Base-by-base conservation (phyloP, 2,888 invertebrate genomes). In the Augiades crinisus region DNA sequence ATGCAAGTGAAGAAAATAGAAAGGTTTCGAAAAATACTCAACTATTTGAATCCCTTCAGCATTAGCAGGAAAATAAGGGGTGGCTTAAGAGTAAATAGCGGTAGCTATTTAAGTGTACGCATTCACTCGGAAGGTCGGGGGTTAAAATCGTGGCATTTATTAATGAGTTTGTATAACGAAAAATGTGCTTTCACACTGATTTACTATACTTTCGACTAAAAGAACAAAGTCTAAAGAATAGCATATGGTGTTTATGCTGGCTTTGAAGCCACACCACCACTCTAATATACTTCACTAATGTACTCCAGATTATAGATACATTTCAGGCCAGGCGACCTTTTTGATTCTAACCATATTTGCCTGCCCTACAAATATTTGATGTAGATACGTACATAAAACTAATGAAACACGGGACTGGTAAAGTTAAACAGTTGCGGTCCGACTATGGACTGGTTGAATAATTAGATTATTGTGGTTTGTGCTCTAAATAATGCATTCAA, bases 391-490 rank as follows among this genome's bases (percentile, higher is more conserved):
- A 53, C 24, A 47, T 47, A 41, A 49, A 50, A 43, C 50, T 50
- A 50, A 50, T 50, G 50, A 43, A 50, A 50, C 50, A 50, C 43
- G 21, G 34, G 37, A 52, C 50, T 44, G 55, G 54, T 51, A 50
- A 56, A 57, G 59, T 61, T 60, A 57, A 63, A 61, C 56, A 53
- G 44, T 56, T 59, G 59, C 43, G 58, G 59, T 56, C 45, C 53
- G 53, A 54, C 49, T 58, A 54, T 57, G 54, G 56, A 56, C 60
- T 59, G 59, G 57, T 54, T 61, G 57, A 55, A 58, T 63, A 67
- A 68, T 68, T 67, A 67, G 63, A 64, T 62, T 64, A 62, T 60
- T 60, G 67, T 47, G 66, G 65, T 61, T 62, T 60, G 57, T 59
- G 56, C 55, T 61, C 50, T 54, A 63, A 63, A 62, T 63, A 61